These are phyloP conservation scores for Amphiprion ocellaris DNA, from an alignment of 2,113 vertebrate species.

Conservation along the genomic window DNA sequence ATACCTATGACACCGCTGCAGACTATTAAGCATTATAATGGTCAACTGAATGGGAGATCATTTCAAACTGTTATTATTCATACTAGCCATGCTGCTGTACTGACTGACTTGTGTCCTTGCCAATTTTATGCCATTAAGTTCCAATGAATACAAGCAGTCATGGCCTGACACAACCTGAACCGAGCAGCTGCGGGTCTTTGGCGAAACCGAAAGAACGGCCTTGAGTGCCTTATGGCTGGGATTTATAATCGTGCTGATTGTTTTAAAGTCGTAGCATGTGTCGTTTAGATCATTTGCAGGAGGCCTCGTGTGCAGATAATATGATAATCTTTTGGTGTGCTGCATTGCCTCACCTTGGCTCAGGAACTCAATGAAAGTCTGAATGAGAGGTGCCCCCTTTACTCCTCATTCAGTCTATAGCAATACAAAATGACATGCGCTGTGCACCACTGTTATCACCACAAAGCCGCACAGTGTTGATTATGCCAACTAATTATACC, in stretches of 20 bases:
- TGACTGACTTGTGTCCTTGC: slow-evolving; percentile 20
- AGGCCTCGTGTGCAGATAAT: slow-evolving; percentile 18
- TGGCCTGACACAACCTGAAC: slow-evolving; percentile 21
- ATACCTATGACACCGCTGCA: too few relatives aligned
- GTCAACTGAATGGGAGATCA: not conserved
- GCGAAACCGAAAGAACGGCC: slow-evolving; percentile 32
- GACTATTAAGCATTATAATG: not conserved
- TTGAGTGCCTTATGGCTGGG: slow-evolving; percentile 17
- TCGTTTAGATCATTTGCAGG: slow-evolving; percentile 33
- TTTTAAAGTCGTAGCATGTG: slow-evolving; percentile 27
- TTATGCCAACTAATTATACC: slow-evolving; percentile 74
- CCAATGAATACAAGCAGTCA: slow-evolving; percentile 21
- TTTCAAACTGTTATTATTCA: not conserved
- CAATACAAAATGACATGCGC: slow-evolving; percentile 39
- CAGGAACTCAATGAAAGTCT: slow-evolving; percentile 19
- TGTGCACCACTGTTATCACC: slow-evolving; percentile 59
- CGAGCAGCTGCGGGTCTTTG: slow-evolving; percentile 11
- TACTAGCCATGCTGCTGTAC: not conserved
- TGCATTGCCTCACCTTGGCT: slow-evolving; percentile 58
- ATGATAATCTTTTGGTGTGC: not conserved
- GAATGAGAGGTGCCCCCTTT: slow-evolving; percentile 46
- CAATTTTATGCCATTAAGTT: not conserved
- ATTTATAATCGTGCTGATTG: slow-evolving; percentile 24
- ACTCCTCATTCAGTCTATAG: slow-evolving; percentile 37
- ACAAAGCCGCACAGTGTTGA: slow-evolving; percentile 66